A percentile compares a stretch with the other conserved stretches of the same genome.
phyloP scores from a whole-genome alignment of 1,140 invertebrate genomes.

The Pachyrhynchus sulphureomaculatus region DNA sequence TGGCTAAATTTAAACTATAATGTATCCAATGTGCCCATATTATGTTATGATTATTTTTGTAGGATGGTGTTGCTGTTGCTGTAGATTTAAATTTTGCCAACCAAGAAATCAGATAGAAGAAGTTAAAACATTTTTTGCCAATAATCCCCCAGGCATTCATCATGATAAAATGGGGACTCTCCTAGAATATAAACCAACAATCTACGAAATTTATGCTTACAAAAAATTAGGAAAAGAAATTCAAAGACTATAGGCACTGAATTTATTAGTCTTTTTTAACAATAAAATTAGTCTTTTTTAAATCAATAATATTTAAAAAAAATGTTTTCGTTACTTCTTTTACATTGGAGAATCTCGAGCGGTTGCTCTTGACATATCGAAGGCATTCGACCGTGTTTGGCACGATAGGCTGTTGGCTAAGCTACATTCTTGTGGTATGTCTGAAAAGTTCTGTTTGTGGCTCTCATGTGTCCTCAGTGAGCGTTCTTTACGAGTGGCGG shows the following conservation, averaged over 20 bases:
- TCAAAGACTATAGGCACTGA: slow-evolving; percentile 29
- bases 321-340: too few relatives aligned
- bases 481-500: too few relatives aligned
- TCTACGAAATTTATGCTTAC: slow-evolving; percentile 47
- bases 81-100: slow-evolving; percentile 44
- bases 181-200: slow-evolving; percentile 43
- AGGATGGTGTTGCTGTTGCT: slow-evolving; percentile 51
- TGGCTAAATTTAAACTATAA: too few relatives aligned
- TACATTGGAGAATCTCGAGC: too few relatives aligned
- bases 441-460: too few relatives aligned
- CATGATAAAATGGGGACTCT: slow-evolving; percentile 34
- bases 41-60: too few relatives aligned
- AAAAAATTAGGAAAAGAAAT: slow-evolving; percentile 45
- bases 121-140: slow-evolving; percentile 41
- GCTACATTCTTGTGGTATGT: too few relatives aligned
- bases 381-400: too few relatives aligned
- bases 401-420: too few relatives aligned
- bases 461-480: too few relatives aligned
- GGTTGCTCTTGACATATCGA: too few relatives aligned
- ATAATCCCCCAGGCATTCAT: slow-evolving; percentile 46
- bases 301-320: not conserved
- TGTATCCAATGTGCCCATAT: too few relatives aligned
- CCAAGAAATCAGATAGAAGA: slow-evolving; percentile 43
- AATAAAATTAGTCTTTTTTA: not conserved
- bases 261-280: not conserved